A percentile compares a stretch with the other conserved stretches of the same genome.
Conservation (phyloP, 2,113 vertebrate species). For the Lathamus discolor region DNA sequence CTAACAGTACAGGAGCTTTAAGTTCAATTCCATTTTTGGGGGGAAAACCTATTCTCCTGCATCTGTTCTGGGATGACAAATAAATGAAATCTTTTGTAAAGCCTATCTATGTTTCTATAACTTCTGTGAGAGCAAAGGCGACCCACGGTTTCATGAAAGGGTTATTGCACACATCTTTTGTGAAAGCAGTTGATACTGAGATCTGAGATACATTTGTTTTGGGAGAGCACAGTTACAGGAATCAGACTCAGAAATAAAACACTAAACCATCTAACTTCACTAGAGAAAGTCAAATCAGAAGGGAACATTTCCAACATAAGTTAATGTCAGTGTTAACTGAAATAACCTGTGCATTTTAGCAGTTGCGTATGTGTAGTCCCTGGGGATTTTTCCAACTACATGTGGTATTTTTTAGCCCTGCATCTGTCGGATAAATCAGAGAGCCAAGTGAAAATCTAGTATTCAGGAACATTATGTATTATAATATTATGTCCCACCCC, state of each 20-base stretch:
- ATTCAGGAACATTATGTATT: constrained; percentile 1
- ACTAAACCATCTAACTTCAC: background rate
- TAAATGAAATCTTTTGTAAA: background rate
- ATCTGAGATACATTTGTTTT: background rate
- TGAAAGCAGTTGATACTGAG: background rate
- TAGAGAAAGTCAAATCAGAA: background rate
- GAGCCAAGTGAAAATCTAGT: background rate
- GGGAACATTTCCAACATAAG: background rate
- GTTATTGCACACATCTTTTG: background rate
- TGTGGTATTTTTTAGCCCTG: background rate
- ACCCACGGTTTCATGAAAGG: background rate
- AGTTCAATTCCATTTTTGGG: rapidly evolving
- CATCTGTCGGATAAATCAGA: constrained; percentile 38
- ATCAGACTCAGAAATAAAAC: background rate
- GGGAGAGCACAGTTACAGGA: background rate
- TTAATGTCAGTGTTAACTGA: background rate
- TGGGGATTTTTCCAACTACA: constrained; percentile 2
- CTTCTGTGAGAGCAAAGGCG: background rate
- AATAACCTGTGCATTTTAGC: constrained; percentile 29
- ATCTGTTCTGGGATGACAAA: background rate
- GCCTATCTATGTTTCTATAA: background rate
- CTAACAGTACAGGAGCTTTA: background rate
- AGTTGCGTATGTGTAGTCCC: background rate
- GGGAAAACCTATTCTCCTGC: background rate
- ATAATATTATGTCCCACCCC: constrained; percentile 18